These are phyloP conservation scores for Nerophis ophidion DNA, from an alignment of 2,113 vertebrate species.

Conservation along the genomic window DNA sequence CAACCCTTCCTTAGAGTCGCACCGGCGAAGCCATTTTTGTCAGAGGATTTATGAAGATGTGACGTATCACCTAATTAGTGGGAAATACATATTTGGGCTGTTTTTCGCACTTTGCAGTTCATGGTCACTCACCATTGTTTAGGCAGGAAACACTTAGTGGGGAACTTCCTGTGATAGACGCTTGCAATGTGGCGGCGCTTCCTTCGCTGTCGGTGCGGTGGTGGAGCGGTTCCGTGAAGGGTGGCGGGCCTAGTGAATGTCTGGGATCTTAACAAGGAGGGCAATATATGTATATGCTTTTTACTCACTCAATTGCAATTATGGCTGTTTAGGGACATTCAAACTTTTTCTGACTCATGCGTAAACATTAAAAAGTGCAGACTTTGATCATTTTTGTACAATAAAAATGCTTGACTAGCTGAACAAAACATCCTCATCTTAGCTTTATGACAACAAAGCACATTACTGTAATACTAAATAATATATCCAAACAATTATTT, in stretches of 20 bases:
- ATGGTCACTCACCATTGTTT: constrained; percentile 46
- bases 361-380: too few species aligned
- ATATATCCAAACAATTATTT: too few species aligned
- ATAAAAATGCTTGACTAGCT: too few species aligned
- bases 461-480: too few species aligned
- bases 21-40: constrained; percentile 23
- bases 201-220: constrained; percentile 38
- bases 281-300: background rate
- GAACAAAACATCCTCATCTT: too few species aligned
- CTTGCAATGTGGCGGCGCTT: constrained; percentile 39
- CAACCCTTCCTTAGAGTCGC: constrained; percentile 28
- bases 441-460: too few species aligned
- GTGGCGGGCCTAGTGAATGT: background rate
- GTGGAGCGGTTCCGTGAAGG: too few species aligned
- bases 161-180: constrained; percentile 51
- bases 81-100: background rate
- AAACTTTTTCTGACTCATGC: too few species aligned
- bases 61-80: constrained; percentile 22
- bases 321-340: too few species aligned
- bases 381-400: too few species aligned
- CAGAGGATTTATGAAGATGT: constrained; percentile 11
- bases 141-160: constrained; percentile 54
- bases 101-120: background rate
- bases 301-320: background rate
- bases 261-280: constrained; percentile 29